Evolutionary conservation across 35 echinoderm and acorn worm species (phyloP).

Genomic region (Hemicentrotus pulcherrimus): DNA sequence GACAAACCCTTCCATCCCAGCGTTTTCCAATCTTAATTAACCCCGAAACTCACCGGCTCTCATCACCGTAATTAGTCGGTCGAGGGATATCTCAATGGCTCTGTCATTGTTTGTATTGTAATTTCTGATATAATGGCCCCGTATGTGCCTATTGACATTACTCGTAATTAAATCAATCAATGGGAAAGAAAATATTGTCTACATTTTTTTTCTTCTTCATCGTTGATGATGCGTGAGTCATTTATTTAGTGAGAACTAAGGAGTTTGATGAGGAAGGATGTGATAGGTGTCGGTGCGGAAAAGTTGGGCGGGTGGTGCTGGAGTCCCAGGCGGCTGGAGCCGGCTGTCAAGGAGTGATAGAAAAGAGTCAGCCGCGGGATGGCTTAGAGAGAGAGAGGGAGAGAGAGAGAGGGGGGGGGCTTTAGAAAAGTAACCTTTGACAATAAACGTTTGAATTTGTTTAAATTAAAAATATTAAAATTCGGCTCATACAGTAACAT

Average conservation of each 20-base stretch:
- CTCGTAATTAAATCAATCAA: conserved; percentile 42
- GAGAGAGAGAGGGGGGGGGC: background rate
- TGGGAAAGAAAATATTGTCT: conserved; percentile 7
- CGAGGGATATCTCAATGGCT: background rate
- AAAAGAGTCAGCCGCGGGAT: background rate
- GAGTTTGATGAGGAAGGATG: background rate
- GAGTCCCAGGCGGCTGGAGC: background rate
- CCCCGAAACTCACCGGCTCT: background rate
- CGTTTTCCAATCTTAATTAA: background rate
- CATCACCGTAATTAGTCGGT: conserved; percentile 16
- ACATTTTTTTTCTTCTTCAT: background rate
- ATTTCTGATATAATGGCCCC: conserved; percentile 10
- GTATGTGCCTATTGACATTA: conserved; percentile 27
- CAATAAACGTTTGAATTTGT: no score
- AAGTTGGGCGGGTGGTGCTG: background rate
- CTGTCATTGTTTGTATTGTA: background rate
- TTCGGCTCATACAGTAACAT: no score
- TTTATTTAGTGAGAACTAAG: background rate
- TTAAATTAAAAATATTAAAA: no score
- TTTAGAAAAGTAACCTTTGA: background rate
- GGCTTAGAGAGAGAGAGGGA: no score
- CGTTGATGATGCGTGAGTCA: conserved; percentile 1
- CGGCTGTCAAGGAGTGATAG: background rate
- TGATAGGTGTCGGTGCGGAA: background rate
- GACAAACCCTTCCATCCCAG: background rate